phyloP scores from a whole-genome alignment of 2,888 invertebrate species.

The Tetramorium bicarinatum region DNA sequence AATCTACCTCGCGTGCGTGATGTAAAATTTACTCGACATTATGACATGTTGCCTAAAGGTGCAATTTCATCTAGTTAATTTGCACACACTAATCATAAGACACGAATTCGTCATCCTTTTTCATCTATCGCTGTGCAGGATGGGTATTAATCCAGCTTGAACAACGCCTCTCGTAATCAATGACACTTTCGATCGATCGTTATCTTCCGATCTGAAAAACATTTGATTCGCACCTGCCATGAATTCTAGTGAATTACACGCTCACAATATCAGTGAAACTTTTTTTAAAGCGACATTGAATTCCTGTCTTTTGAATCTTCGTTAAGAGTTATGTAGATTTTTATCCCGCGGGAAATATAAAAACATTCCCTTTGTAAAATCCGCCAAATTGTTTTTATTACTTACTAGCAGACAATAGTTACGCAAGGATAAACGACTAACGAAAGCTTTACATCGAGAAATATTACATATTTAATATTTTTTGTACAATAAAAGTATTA shows the following conservation, averaged over 20 bases:
- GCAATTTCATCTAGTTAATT: slow-evolving; percentile 39
- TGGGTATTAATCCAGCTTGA: slow-evolving; percentile 48
- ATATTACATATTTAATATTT: not conserved
- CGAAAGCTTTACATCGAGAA: not conserved
- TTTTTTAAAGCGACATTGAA: not conserved
- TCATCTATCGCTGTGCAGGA: not conserved
- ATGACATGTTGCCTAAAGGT: not conserved
- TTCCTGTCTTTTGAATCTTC: slow-evolving; percentile 3
- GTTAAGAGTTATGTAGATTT: slow-evolving; percentile 8
- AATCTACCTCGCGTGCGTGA: not conserved
- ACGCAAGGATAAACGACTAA: not conserved
- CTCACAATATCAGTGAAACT: not conserved
- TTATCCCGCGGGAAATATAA: not conserved
- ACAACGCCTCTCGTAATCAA: slow-evolving; percentile 43
- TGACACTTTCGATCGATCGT: slow-evolving; percentile 29
- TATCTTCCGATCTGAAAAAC: slow-evolving; percentile 11
- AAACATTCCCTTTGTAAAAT: not conserved
- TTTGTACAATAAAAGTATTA: not conserved
- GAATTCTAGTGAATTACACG: slow-evolving; percentile 16
- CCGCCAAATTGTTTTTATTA: not conserved
- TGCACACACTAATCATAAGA: slow-evolving; percentile 44
- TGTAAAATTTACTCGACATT: slow-evolving; percentile 2
- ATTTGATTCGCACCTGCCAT: slow-evolving; percentile 29
- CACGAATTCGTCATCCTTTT: slow-evolving; percentile 18
- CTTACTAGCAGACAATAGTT: not conserved